Conservation (phyloP, 2,888 invertebrate species). For the Agonum fuliginosum region DNA sequence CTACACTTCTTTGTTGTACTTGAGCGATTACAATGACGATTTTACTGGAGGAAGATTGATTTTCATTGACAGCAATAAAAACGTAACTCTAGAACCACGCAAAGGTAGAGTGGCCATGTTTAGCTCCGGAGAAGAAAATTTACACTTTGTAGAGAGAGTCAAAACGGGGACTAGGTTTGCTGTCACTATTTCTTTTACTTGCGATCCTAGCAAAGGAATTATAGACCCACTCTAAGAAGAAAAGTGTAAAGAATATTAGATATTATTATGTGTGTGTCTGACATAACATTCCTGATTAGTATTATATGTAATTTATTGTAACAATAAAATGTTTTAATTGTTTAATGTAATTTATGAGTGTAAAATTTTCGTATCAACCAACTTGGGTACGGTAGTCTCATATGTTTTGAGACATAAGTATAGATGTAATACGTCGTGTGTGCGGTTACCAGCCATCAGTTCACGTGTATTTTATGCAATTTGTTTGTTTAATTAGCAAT, state of each 20-base stretch:
- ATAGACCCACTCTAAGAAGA: slow-evolving; percentile 72
- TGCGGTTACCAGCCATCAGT: no score
- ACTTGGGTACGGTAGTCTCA: no score
- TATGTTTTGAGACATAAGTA: no score
- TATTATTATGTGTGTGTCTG: no score
- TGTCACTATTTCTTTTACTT: slow-evolving; percentile 91
- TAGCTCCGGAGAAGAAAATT: slow-evolving; percentile 91
- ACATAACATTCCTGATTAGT: no score
- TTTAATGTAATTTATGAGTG: no score
- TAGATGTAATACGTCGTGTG: no score
- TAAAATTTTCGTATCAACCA: no score
- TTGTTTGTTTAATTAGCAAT: no score
- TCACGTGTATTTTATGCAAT: no score
- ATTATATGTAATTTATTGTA: no score
- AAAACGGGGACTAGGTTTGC: slow-evolving; percentile 85
- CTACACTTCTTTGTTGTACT: slow-evolving; percentile 88
- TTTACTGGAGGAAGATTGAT: slow-evolving; percentile 90
- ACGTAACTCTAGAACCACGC: slow-evolving; percentile 85
- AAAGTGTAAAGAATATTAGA: neutral
- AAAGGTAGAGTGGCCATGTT: slow-evolving; percentile 88
- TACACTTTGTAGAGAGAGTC: slow-evolving; percentile 88
- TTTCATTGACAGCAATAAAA: slow-evolving; percentile 82
- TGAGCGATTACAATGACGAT: slow-evolving; percentile 84
- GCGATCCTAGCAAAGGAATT: slow-evolving; percentile 82
- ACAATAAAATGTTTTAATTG: no score